A percentile compares a stretch with the other conserved stretches of the same genome.
Conservation (phyloP, 2,113 vertebrate genomes). For the Prionailurus bengalensis region DNA sequence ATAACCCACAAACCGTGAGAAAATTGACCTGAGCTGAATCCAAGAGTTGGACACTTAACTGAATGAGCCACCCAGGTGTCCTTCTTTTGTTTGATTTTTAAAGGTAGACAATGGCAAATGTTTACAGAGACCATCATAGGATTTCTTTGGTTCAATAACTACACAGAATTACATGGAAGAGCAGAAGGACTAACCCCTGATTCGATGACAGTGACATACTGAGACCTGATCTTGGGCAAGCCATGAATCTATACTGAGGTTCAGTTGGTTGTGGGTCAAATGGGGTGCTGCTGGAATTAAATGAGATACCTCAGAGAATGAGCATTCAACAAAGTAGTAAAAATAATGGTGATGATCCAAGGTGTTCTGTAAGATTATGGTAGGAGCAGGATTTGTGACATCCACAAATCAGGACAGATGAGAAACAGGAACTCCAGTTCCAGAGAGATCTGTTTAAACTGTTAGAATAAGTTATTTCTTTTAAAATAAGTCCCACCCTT, state of each 20-base stretch:
- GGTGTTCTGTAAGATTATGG: not conserved
- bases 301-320: not conserved
- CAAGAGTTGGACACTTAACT: too few species aligned
- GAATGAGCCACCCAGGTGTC: too few species aligned
- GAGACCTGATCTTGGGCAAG: not conserved
- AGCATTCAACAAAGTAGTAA: not conserved
- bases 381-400: not conserved
- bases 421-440: not conserved
- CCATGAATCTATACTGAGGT: not conserved
- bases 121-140: not conserved
- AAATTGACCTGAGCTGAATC: too few species aligned
- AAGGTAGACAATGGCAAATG: not conserved
- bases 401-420: not conserved
- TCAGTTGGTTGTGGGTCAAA: not conserved
- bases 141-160: not conserved
- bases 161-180: not conserved
- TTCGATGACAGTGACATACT: not conserved
- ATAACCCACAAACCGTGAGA: too few species aligned
- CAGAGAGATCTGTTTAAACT: not conserved
- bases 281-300: not conserved
- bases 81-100: not conserved
- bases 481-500: not conserved
- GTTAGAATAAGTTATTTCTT: not conserved
- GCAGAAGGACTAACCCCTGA: not conserved
- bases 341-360: not conserved